A percentile compares a stretch with the other conserved stretches of the same genome.
These are phyloP conservation scores for Merops nubicus DNA, from an alignment of 2,113 vertebrate species.

Conservation along the genomic window DNA sequence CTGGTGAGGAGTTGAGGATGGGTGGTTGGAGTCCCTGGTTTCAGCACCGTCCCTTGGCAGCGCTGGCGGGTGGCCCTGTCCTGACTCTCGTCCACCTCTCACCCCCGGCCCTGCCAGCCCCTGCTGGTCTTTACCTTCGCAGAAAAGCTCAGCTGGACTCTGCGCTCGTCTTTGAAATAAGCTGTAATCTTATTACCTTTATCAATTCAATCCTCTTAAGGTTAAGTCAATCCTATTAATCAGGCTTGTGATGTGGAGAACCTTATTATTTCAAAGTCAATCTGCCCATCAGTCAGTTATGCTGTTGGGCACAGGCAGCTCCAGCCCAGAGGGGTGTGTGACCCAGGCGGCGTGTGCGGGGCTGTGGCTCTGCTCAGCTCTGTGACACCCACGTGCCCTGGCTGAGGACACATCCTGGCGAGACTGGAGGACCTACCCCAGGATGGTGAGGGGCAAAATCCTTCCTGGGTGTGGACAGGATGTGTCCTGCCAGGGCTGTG, in stretches of 20 bases:
- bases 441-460: not conserved
- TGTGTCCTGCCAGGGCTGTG: accelerated
- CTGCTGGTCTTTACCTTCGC: not conserved
- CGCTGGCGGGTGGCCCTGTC: accelerated
- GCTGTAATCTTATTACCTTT: constrained; percentile 57
- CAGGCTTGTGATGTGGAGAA: constrained; percentile 39
- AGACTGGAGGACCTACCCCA: not conserved
- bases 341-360: accelerated
- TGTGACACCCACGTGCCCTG: accelerated
- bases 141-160: not conserved
- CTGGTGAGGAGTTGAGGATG: accelerated
- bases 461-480: not conserved
- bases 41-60: accelerated
- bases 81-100: not conserved
- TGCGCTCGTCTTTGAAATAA: constrained; percentile 9
- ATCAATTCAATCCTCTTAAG: constrained; percentile 69
- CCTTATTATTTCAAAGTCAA: constrained; percentile 43
- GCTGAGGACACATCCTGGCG: accelerated
- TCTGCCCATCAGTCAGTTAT: not conserved
- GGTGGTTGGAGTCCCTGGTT: not conserved
- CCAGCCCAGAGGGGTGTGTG: not conserved
- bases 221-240: constrained; percentile 68
- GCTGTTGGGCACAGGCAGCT: accelerated
- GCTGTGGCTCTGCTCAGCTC: not conserved
- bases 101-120: not conserved